phyloP scores from a whole-genome alignment of 2,113 vertebrate species.

The Alouatta palliata region DNA sequence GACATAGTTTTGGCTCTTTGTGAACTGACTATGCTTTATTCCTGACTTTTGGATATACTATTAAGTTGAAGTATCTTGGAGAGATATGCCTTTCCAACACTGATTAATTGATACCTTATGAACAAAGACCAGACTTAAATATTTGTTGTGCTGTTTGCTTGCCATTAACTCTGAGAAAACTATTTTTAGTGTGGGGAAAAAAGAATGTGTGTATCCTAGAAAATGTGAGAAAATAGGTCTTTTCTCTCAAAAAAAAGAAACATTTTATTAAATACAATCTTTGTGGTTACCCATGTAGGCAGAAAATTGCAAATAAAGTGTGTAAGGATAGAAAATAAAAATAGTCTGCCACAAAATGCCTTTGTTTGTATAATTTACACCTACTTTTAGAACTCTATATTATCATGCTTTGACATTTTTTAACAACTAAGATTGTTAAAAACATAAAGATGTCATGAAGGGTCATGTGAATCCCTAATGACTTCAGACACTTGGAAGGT shows the following conservation, averaged over 20 bases:
- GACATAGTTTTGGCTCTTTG: background rate
- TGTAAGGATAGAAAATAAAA: background rate
- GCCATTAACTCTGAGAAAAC: background rate
- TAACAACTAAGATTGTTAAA: background rate
- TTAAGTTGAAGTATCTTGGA: background rate
- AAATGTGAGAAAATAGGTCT: background rate
- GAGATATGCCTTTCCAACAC: background rate
- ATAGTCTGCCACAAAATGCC: background rate
- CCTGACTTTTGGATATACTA: background rate
- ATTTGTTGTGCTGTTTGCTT: conserved; percentile 13
- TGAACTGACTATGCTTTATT: conserved; percentile 34
- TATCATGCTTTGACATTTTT: background rate
- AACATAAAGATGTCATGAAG: background rate
- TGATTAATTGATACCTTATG: background rate
- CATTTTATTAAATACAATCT: conserved; percentile 20
- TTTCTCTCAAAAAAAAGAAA: background rate
- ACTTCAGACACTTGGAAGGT: background rate
- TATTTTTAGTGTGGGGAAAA: background rate
- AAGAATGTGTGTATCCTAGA: background rate
- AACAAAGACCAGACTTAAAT: conserved; percentile 8
- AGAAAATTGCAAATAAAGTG: conserved; percentile 49
- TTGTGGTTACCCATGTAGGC: background rate
- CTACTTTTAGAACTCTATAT: background rate
- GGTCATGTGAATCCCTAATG: background rate
- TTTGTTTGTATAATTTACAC: conserved; percentile 15